phyloP scores from a whole-genome alignment of 2,888 invertebrate genomes.

The Amiota communis region DNA sequence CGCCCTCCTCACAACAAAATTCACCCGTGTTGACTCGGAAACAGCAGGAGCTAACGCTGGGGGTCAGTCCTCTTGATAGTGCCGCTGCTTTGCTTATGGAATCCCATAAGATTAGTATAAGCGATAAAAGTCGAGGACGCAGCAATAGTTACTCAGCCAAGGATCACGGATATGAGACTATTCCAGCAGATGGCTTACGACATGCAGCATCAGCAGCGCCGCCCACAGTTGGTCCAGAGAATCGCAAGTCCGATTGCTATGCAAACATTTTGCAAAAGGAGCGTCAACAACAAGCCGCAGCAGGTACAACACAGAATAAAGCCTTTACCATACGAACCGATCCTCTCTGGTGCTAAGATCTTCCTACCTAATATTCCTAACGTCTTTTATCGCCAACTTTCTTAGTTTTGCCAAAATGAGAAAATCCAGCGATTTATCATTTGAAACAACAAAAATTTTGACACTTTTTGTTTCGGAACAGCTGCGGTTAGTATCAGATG shows the following conservation, averaged over 20 bases:
- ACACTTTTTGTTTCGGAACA: slow-evolving; percentile 68
- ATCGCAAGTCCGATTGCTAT: slow-evolving; percentile 73
- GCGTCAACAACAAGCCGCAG: slow-evolving; percentile 58
- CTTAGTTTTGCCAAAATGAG: slow-evolving; percentile 70
- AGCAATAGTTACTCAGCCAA: slow-evolving; percentile 73
- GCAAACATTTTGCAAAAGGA: slow-evolving; percentile 70
- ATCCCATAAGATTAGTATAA: slow-evolving; percentile 38
- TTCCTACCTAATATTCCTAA: slow-evolving; percentile 43
- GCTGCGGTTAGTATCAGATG: slow-evolving; percentile 66
- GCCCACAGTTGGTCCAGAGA: slow-evolving; percentile 55
- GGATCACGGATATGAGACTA: slow-evolving; percentile 80
- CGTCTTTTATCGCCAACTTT: slow-evolving; percentile 43
- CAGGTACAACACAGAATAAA: slow-evolving; percentile 48
- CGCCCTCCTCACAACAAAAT: slow-evolving; percentile 69
- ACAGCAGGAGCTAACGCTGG: slow-evolving; percentile 53
- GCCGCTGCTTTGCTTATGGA: slow-evolving; percentile 63
- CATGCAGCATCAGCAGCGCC: slow-evolving; percentile 29
- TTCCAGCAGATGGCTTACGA: slow-evolving; percentile 68
- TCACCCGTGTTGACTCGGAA: slow-evolving; percentile 68
- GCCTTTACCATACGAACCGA: slow-evolving; percentile 2
- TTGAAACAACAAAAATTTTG: slow-evolving; percentile 62
- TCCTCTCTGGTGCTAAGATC: slow-evolving; percentile 47
- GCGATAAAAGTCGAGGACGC: slow-evolving; percentile 72
- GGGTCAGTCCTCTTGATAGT: slow-evolving; percentile 62
- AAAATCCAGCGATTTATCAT: slow-evolving; percentile 59